phyloP scores from a whole-genome alignment of 2,888 invertebrate genomes.

The Eudemis profundana region DNA sequence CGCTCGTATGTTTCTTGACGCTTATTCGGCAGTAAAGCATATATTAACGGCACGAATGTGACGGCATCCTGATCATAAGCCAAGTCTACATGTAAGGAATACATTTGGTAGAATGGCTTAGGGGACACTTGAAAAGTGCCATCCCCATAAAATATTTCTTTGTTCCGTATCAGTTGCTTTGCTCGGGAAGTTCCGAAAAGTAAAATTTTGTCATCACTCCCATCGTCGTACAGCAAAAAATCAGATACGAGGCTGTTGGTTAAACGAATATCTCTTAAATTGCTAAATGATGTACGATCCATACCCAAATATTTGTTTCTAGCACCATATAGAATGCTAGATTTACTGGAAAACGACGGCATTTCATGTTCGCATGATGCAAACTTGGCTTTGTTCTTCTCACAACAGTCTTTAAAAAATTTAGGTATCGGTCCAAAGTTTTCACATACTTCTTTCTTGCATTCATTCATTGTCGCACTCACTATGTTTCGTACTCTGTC shows the following conservation, averaged over 20 bases:
- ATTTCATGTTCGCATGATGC: conserved; percentile 16
- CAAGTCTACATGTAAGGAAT: background rate
- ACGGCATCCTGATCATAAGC: background rate
- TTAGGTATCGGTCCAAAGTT: conserved; percentile 13
- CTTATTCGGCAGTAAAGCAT: conserved; percentile 3
- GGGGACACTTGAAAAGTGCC: conserved; percentile 4
- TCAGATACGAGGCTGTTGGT: conserved; percentile 11
- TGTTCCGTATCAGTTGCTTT: background rate
- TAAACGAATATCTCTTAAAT: background rate
- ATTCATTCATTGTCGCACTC: conserved; percentile 6
- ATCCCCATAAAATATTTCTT: background rate
- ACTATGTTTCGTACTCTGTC: conserved; percentile 5
- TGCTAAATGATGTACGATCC: conserved; percentile 14
- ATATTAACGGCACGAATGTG: conserved; percentile 8
- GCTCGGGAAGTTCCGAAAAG: conserved; percentile 6
- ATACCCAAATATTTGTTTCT: conserved; percentile 11
- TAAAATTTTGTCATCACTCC: conserved; percentile 12
- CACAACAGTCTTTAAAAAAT: conserved; percentile 16
- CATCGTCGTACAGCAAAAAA: conserved; percentile 6
- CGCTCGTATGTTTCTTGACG: conserved; percentile 2
- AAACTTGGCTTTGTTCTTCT: conserved; percentile 12
- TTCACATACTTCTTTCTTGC: conserved; percentile 2
- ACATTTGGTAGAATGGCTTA: conserved; percentile 4
- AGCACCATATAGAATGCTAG: conserved; percentile 14
- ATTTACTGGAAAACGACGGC: conserved; percentile 12